Conservation (phyloP, 2,113 vertebrate species). For the Aptenodytes forsteri region DNA sequence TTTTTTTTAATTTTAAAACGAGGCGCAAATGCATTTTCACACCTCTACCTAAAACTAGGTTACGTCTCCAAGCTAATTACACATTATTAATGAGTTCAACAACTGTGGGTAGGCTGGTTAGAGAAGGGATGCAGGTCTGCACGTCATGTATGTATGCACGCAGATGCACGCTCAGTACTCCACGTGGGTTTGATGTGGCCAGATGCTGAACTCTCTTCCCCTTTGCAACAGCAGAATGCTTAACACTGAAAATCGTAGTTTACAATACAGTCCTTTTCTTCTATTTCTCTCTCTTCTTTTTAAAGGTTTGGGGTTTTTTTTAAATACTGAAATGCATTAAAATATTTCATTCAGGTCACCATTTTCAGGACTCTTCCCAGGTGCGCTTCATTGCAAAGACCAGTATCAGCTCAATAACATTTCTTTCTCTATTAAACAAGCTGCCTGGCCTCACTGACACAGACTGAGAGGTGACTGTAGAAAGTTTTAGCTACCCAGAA, state of each 20-base stretch:
- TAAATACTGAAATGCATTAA: not conserved
- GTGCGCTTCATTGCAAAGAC: not conserved
- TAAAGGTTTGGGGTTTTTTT: not conserved
- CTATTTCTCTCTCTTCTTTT: not conserved
- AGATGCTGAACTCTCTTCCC: not conserved
- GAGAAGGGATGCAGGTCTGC: not conserved
- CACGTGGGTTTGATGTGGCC: rapidly evolving
- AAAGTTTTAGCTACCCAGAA: not conserved
- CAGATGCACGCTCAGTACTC: rapidly evolving
- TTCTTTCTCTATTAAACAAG: not conserved
- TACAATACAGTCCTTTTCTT: not conserved
- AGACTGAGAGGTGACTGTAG: not conserved
- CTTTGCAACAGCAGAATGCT: not conserved
- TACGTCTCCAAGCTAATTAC: conserved; percentile 53
- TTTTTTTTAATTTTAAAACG: not conserved
- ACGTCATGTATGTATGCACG: rapidly evolving
- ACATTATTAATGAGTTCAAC: conserved; percentile 31
- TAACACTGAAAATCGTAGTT: not conserved
- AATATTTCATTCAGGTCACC: not conserved
- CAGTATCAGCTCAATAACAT: not conserved
- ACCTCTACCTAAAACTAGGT: conserved; percentile 25
- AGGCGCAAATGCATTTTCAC: conserved; percentile 65
- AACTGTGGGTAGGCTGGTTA: not conserved
- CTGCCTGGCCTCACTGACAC: not conserved
- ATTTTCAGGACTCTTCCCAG: not conserved